Evolutionary conservation across 2,797 vertebrate species (phyloP), one percentile per base, ranked within the genome.

Genomic region (Rhinoraja longicauda): DNA sequence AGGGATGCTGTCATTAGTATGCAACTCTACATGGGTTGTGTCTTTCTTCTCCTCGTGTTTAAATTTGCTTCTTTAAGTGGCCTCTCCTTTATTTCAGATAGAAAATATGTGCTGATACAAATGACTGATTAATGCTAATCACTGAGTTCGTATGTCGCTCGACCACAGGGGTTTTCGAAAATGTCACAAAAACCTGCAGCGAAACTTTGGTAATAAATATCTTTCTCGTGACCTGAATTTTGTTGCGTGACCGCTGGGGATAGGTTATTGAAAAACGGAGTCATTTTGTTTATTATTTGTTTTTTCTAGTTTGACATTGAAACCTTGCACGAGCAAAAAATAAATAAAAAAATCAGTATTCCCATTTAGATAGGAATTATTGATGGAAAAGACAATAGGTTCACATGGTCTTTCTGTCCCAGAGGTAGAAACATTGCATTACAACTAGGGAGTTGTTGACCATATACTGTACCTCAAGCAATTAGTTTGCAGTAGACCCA

Each of bases 71-170:
- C 32, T 72, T 91, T 91, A 26, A 45, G 64, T 39, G 67, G 67
- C 36, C 19, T 72, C 39, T 91, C 67, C 72, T 45, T 36, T 70
- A 72, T 91, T 91, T 91, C 88, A 72, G 36, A 91, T 72, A 24
- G 36, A 45, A 62, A 62, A 86, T 86, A 8, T 26, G 36, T 70
- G 64, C 67, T 36, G 70, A 91, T 91, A 4, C 39, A 45, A 91
- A 91, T 72, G 88, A 73, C 88, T 91, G 67, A 73, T 32, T 86
- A 62, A 86, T 62, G 29, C 29, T 70, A 91, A 91, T 73, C 24
- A 91, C 7, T 90, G 5, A 39, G 67, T 91, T 91, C 32, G 67
- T 32, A 59, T 13, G 72, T 59, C 26, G 64, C 64, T 36, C 26
- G 73, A 39, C 36, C 88, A 72, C 21, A 39, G 67, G 67, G 88